A percentile compares a stretch with the other conserved stretches of the same genome.
Evolutionary conservation across 2,113 vertebrate genomes (phyloP).

Genomic region (Silurus asotus): DNA sequence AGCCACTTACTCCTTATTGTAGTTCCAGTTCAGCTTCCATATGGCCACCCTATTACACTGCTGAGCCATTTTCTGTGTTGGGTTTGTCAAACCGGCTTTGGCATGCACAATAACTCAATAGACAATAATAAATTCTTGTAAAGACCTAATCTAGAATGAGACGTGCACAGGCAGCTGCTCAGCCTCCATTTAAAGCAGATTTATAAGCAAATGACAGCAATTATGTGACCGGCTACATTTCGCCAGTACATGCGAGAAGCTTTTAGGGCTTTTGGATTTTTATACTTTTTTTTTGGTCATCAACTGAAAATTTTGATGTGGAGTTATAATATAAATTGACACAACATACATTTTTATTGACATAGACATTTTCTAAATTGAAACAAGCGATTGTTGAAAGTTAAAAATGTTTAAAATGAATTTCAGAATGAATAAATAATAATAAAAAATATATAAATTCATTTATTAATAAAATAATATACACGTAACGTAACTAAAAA

Average conservation of each 20-base stretch:
- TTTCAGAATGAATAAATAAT: background rate
- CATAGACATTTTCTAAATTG: too few species aligned
- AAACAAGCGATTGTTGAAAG: background rate
- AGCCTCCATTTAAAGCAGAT: constrained; percentile 26
- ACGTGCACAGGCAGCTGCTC: constrained; percentile 32
- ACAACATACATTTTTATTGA: too few species aligned
- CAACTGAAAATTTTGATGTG: background rate
- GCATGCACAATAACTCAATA: constrained; percentile 67
- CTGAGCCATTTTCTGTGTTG: constrained; percentile 57
- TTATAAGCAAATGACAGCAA: constrained; percentile 46
- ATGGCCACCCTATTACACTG: constrained; percentile 59
- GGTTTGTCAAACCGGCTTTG: constrained; percentile 62
- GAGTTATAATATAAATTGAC: background rate
- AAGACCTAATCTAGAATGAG: constrained; percentile 47
- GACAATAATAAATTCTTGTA: constrained; percentile 58
- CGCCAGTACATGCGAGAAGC: constrained; percentile 8
- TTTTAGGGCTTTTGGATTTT: constrained; percentile 3
- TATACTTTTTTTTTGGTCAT: background rate
- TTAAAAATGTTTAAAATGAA: background rate
- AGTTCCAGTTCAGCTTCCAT: constrained; percentile 70
- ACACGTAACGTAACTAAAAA: too few species aligned
- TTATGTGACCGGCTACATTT: constrained; percentile 25
- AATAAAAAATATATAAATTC: too few species aligned
- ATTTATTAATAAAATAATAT: too few species aligned
- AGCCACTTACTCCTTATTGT: constrained; percentile 63